These are phyloP conservation scores for Lates japonicus DNA, from an alignment of 2,797 vertebrate species.

Conservation along the genomic window DNA sequence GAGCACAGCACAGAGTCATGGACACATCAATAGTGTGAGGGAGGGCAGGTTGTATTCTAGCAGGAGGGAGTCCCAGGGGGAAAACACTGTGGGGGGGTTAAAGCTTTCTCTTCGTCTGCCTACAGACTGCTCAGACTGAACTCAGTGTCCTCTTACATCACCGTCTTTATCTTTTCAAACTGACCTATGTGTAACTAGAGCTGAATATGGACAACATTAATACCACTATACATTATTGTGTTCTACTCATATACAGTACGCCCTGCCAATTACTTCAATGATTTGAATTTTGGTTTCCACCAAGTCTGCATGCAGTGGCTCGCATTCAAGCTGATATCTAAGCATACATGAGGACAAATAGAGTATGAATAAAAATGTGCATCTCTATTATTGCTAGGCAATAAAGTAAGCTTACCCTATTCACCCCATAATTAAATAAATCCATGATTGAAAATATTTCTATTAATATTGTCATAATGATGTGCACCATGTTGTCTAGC, in stretches of 20 bases:
- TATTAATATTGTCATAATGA: no score
- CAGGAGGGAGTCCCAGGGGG: conserved; percentile 64
- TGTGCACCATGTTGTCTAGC: no score
- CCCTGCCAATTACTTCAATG: neutral
- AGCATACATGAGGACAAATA: neutral
- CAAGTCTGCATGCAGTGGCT: neutral
- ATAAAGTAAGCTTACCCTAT: no score
- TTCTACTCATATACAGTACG: neutral
- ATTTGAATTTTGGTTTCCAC: neutral
- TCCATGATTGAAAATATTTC: neutral
- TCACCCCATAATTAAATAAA: neutral
- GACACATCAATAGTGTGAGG: conserved; percentile 65
- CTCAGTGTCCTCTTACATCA: conserved; percentile 61
- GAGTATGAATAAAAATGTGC: neutral
- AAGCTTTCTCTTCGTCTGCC: conserved; percentile 58
- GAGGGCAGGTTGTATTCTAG: conserved; percentile 60
- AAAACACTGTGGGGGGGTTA: conserved; percentile 56
- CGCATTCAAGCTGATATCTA: neutral
- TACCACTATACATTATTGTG: neutral
- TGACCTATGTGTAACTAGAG: neutral
- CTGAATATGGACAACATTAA: neutral
- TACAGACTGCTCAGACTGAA: conserved; percentile 45
- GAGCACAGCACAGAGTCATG: conserved; percentile 63
- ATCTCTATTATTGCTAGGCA: neutral
- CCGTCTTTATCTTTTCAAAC: conserved; percentile 30